A percentile compares a stretch with the other conserved stretches of the same genome.
Evolutionary conservation across 2,797 vertebrate genomes (phyloP).

Genomic region (Poeciliopsis turneri): DNA sequence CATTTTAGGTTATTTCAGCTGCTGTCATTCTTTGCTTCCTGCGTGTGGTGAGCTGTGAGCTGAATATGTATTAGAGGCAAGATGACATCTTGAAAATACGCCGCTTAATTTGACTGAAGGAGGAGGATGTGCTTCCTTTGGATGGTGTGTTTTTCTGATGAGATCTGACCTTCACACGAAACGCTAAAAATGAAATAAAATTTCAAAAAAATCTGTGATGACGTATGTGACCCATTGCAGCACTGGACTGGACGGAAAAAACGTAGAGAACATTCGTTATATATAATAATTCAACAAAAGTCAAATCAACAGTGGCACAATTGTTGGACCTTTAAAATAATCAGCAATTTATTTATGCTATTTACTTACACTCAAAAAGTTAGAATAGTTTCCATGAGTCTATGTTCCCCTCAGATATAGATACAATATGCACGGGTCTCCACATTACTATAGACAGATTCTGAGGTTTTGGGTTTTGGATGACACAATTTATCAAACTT

Average conservation of each 20-base stretch:
- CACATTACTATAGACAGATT: background rate
- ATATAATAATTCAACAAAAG: background rate
- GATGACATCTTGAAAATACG: constrained; percentile 50
- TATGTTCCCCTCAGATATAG: background rate
- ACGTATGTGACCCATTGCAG: background rate
- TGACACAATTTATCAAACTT: background rate
- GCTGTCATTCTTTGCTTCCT: constrained; percentile 45
- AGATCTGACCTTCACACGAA: constrained; percentile 43
- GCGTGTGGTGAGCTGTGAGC: constrained; percentile 31
- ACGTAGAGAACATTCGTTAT: background rate
- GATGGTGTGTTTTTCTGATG: constrained; percentile 13
- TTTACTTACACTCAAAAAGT: background rate
- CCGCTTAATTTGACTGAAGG: constrained; percentile 45
- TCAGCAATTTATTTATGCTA: background rate
- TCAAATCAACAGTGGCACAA: background rate
- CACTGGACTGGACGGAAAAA: background rate
- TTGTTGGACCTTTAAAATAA: background rate
- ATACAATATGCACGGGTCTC: background rate
- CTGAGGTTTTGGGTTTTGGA: background rate
- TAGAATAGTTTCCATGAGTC: background rate
- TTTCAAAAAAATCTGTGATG: constrained; percentile 10
- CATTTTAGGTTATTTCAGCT: constrained; percentile 39
- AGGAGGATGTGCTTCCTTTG: constrained; percentile 36
- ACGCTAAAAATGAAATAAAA: background rate
- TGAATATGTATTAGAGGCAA: constrained; percentile 47